A percentile compares a stretch with the other conserved stretches of the same genome.
Conservation (phyloP, 35 echinoderm and acorn worm species). For the Ptychodera flava region DNA sequence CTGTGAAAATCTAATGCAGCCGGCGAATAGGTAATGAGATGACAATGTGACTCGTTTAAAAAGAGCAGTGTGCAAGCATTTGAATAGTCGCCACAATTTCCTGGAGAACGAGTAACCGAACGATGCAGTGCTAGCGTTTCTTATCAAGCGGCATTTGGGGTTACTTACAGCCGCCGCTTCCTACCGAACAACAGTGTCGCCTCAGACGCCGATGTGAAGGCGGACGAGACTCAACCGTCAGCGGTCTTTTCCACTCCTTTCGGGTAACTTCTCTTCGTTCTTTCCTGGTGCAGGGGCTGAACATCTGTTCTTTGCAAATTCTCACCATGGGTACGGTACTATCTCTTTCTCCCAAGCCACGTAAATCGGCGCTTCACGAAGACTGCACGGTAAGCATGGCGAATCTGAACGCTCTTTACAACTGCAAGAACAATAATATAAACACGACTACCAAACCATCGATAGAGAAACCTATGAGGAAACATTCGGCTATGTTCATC, state of each 20-base stretch:
- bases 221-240: neutral
- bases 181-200: neutral
- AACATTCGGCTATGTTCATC: conserved; percentile 95
- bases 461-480: conserved; percentile 81
- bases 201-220: neutral
- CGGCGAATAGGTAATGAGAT: too few species aligned
- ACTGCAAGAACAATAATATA: conserved; percentile 84
- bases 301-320: neutral
- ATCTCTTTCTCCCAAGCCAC: conserved; percentile 88
- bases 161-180: too few species aligned
- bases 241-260: neutral
- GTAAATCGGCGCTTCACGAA: conserved; percentile 59
- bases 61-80: too few species aligned
- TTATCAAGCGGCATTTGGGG: too few species aligned
- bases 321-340: conserved; percentile 91
- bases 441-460: conserved; percentile 57
- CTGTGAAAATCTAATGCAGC: too few species aligned
- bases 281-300: neutral
- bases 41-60: too few species aligned
- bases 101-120: too few species aligned
- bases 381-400: conserved; percentile 75
- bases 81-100: too few species aligned
- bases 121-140: too few species aligned
- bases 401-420: conserved; percentile 87
- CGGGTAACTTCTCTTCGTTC: neutral